Base-by-base conservation (phyloP, 2,888 invertebrate species). In the Camponotus fellah region DNA sequence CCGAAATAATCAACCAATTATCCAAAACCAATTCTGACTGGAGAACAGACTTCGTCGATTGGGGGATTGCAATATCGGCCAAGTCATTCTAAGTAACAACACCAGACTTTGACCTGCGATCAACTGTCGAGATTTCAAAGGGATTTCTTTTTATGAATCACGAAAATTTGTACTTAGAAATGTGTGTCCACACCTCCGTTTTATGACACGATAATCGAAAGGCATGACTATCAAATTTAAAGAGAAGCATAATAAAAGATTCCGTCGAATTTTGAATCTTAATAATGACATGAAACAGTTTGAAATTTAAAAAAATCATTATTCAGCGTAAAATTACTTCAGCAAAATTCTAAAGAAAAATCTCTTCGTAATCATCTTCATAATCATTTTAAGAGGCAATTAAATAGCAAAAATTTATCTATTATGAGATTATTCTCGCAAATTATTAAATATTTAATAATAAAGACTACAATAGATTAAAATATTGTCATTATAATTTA, bases 1-100 rank as follows among this genome's bases (percentile, higher is more conserved):
- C 88, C 80, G 76, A 69, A 82, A 72, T 83, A 90, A 92, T 92
- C 89, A 91, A 87, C 85, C 91, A 92, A 92, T 92, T 92, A 92
- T 90, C 85, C 80, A 77, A 74, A 82, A 76, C 10, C 81, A 79
- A 75, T 79, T 82, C 71, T 56, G 62, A 69, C 49, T 49, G 81
- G 71, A 43, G 56, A 85, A 76, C 49, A 71, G 62, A 58, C 37
- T 75, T 84, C 71, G 85, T 85, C 89, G 90, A 92, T 92, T 92
- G 88, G 82, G 75, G 90, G 89, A 90, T 90, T 86, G 82, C 85
- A 75, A 79, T 82, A 82, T 86, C 77, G 79, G 85, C 79, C 85
- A 84, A 91, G 91, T 92, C 92, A 92, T 88, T 86, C 74, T 72
- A 79, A 84, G 74, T 91, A 92, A 92, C 88, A 86, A 88, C 86